Evolutionary conservation across 1,140 invertebrate species (phyloP), one percentile per base, ranked within the genome.

Genomic region (Zaprionus lachaisei): DNA sequence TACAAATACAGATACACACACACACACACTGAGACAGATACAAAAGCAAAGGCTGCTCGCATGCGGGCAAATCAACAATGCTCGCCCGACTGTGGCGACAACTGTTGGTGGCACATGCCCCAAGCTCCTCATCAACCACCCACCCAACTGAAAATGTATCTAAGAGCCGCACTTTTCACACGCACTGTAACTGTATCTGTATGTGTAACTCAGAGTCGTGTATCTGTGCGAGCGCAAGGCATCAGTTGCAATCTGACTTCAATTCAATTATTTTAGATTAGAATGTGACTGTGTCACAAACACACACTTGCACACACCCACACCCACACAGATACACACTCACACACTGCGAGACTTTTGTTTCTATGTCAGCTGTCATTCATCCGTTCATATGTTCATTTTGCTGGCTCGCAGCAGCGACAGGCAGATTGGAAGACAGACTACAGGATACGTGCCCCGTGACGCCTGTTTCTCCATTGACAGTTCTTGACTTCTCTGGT

Each of bases 201-300:
- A 38, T 51, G 61, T 76, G 72, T 72, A 57, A 68, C 57, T 72
- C 24, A 58, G 64, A 74, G 67, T 70, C 77, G 20, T 51, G 47
- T 51, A 51, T 51, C 7, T 49, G 44, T 9, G 72, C 71, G 26
- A 70, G 67, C 65, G 38, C 74, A 61, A 80, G 80, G 85, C 85
- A 90, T 90, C 85, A 90, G 85, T 90, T 90, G 85, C 85, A 90
- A 90, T 90, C 85, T 90, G 82, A 90, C 85, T 90, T 90, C 86
- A 90, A 90, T 90, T 90, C 85, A 90, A 90, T 90, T 90, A 90
- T 91, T 90, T 90, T 90, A 90, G 85, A 90, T 90, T 90, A 90
- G 86, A 90, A 90, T 90, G 85, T 91, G 85, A 90, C 85, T 90
- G 79, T 90, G 85, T 85, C 85, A 90, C 79, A 85, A 37, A 58